Base-by-base conservation (phyloP, 2,113 vertebrate genomes). In the Hiodon tergisus region DNA sequence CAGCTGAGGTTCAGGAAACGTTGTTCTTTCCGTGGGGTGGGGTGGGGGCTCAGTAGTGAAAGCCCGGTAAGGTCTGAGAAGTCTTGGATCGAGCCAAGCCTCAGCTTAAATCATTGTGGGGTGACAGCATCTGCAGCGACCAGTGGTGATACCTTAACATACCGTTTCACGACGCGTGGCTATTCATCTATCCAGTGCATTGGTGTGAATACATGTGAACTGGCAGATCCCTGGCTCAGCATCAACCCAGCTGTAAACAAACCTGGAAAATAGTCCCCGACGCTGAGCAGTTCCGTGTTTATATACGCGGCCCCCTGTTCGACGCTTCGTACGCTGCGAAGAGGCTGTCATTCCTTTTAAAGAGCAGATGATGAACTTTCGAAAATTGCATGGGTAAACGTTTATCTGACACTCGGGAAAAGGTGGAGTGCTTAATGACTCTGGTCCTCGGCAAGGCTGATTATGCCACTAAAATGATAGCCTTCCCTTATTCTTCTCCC, bases 381-480 rank as follows among this genome's bases (percentile, higher is more conserved):
- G 16, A 65, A 61, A 63, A 55, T 17, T 4, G 59, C 7, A 16
- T 65, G 8, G 13, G 72, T 46, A 73, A 73, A 73, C 54, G 61
- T 74, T 74, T 74, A 67, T 74, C 72, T 66, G 17, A 31, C 69
- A 54, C 62, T 66, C 31, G 2, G 7, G 72, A 50, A 66, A 74
- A 73, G 72, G 72, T 65, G 54, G 72, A 73, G 61, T 66, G 61
- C 61, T 66, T 73, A 65, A 47, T 65, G 17, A 57, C 61, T 53
- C 31, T 14, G 14, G 52, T 17, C 54, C 61, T 31, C 46, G 16
- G 59, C 59, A 5, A 74, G 14, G n/a, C 6, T 67, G 73, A 55
- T 55, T 66, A 1, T 66, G 61, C 51, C 31, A 53, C 17, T 53
- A 51, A 31, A 11, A 75, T 58, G 57, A 61, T 48, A 68, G 4